Evolutionary conservation across 2,888 invertebrate species (phyloP).

Genomic region (Xanthia togata): DNA sequence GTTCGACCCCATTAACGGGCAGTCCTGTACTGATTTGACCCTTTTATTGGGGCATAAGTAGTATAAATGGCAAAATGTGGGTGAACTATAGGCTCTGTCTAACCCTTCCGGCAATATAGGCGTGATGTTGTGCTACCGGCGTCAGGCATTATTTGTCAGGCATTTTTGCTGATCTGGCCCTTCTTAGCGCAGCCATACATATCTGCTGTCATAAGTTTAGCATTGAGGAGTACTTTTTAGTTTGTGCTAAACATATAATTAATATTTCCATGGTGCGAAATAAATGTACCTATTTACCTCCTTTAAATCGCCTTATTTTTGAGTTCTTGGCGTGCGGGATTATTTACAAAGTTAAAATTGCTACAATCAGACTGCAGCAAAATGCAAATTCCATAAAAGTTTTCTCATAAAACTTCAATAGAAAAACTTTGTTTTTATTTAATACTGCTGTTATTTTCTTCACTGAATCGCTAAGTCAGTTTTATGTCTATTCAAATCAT

Average conservation of each 20-base stretch:
- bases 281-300: too few species aligned
- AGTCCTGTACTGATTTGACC: not conserved
- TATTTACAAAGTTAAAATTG: conserved; percentile 22
- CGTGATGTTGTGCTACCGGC: too few species aligned
- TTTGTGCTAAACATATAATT: too few species aligned
- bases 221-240: too few species aligned
- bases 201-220: too few species aligned
- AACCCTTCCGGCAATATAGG: not conserved
- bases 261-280: too few species aligned
- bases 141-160: too few species aligned
- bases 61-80: not conserved
- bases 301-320: not conserved
- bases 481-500: conserved; percentile 8
- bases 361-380: conserved; percentile 14
- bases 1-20: not conserved
- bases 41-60: not conserved
- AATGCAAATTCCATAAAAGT: conserved; percentile 27
- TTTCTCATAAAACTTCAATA: conserved; percentile 34
- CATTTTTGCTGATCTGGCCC: too few species aligned
- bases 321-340: not conserved
- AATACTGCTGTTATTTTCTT: conserved; percentile 10
- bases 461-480: not conserved
- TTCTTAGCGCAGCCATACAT: too few species aligned
- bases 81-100: not conserved
- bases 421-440: conserved; percentile 34